Evolutionary conservation across 2,797 vertebrate species (phyloP).

Genomic region (Ctenopoma kingsleyae): DNA sequence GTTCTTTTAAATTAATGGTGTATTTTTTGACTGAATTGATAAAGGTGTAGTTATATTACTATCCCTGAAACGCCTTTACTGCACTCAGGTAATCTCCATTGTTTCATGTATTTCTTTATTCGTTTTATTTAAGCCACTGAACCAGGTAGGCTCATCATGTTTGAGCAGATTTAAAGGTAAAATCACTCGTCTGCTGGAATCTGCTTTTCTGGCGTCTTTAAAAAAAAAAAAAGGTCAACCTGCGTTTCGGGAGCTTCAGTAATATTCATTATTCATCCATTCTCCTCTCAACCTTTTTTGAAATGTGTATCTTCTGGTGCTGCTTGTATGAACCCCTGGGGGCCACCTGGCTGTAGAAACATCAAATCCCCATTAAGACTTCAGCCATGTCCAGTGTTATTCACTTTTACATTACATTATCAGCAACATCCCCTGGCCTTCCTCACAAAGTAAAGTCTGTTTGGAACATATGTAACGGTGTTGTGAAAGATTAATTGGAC

Average conservation of each 20-base stretch:
- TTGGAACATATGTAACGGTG: constrained; percentile 62
- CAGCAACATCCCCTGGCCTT: constrained; percentile 22
- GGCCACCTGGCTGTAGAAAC: constrained; percentile 70
- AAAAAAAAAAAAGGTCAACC: constrained; percentile 5
- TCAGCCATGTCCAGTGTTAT: constrained; percentile 52
- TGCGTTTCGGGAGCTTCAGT: constrained; percentile 38
- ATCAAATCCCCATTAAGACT: constrained; percentile 80
- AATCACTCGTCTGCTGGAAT: constrained; percentile 10
- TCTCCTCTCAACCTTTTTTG: constrained; percentile 50
- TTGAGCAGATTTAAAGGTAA: constrained; percentile 3
- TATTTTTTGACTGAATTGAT: no score
- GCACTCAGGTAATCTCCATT: no score
- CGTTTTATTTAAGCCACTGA: constrained; percentile 1
- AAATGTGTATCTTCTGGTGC: constrained; percentile 55
- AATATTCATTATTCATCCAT: constrained; percentile 72
- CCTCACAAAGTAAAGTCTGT: constrained; percentile 48
- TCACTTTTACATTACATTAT: constrained; percentile 58
- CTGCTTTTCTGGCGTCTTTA: constrained; percentile 3
- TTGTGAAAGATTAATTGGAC: constrained; percentile 75
- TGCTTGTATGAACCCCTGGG: constrained; percentile 48
- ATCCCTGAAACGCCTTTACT: no score
- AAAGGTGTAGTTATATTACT: no score
- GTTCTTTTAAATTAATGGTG: no score
- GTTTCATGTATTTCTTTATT: background rate
- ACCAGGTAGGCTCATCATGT: background rate